Percentiles rank a stretch among this genome's conserved stretches.
Evolutionary conservation across 2,888 invertebrate species (phyloP).

Genomic region (Antheraea assamensis): DNA sequence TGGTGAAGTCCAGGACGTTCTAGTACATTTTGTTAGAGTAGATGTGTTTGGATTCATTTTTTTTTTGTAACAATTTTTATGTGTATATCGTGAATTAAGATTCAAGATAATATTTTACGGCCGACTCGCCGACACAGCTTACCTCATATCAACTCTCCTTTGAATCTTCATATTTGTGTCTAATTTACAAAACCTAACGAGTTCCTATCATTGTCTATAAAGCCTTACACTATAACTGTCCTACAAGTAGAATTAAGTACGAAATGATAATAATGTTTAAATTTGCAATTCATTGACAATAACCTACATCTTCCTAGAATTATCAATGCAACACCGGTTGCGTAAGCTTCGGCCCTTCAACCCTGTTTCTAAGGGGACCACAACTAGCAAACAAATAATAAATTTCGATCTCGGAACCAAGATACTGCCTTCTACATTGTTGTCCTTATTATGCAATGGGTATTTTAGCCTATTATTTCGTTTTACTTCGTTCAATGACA

Average conservation of each 20-base stretch:
- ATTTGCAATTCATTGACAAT: not conserved
- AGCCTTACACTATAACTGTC: too few species aligned
- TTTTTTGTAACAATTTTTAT: too few species aligned
- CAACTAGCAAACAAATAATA: not conserved
- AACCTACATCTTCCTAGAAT: not conserved
- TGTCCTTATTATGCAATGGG: not conserved
- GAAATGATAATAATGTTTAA: not conserved
- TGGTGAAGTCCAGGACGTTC: too few species aligned
- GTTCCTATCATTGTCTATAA: too few species aligned
- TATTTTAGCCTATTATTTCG: not conserved
- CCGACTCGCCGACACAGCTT: too few species aligned
- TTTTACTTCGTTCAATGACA: not conserved
- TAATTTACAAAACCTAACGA: too few species aligned
- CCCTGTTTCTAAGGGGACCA: not conserved
- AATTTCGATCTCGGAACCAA: conserved; percentile 4
- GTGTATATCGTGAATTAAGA: too few species aligned
- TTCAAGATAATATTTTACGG: too few species aligned
- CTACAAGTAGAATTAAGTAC: not conserved
- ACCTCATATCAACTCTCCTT: too few species aligned
- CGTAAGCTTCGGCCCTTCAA: not conserved
- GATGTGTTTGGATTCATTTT: too few species aligned
- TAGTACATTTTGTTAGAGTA: too few species aligned
- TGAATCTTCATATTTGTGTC: too few species aligned
- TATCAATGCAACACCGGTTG: not conserved
- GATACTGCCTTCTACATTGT: not conserved